Percentiles rank a stretch among this genome's conserved stretches.
phyloP scores from a whole-genome alignment of 2,888 invertebrate genomes.

The Drosophila imparisetae region DNA sequence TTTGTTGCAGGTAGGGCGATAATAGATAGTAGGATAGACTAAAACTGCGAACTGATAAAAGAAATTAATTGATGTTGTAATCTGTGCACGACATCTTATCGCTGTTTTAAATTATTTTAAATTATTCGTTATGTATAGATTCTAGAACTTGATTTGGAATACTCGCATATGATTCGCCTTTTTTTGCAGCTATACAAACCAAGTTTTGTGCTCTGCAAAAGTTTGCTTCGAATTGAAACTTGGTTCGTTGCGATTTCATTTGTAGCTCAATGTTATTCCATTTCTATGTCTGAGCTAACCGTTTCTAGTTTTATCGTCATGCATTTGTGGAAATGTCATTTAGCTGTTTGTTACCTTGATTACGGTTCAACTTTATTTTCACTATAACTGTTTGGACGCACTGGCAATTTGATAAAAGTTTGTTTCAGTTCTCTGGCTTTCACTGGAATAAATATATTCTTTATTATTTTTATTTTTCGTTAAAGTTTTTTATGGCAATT shows the following conservation, averaged over 20 bases:
- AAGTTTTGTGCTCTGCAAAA: conserved; percentile 1
- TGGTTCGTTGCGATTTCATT: conserved; percentile 5
- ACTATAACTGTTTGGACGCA: not conserved
- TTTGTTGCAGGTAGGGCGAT: not conserved
- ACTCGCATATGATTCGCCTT: not conserved
- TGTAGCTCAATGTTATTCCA: conserved; percentile 2
- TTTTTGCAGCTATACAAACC: not conserved
- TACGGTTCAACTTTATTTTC: conserved; percentile 45
- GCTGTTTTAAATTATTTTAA: not conserved
- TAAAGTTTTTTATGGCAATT: conserved; percentile 35
- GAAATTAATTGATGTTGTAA: not conserved
- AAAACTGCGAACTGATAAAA: not conserved
- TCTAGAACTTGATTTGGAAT: not conserved
- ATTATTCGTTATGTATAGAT: not conserved
- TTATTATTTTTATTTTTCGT: conserved; percentile 17
- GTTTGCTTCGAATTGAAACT: conserved; percentile 6
- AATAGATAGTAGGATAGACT: not conserved
- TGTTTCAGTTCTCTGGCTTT: conserved; percentile 17
- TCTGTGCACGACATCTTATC: not conserved
- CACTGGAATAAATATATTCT: conserved; percentile 6
- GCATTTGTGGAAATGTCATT: conserved; percentile 32
- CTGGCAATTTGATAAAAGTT: conserved; percentile 33
- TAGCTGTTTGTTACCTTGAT: conserved; percentile 53
- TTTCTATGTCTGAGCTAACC: conserved; percentile 9
- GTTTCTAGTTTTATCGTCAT: conserved; percentile 43